These are phyloP conservation scores for Pelmatolapia mariae DNA, from an alignment of 2,113 vertebrate species.

Conservation along the genomic window DNA sequence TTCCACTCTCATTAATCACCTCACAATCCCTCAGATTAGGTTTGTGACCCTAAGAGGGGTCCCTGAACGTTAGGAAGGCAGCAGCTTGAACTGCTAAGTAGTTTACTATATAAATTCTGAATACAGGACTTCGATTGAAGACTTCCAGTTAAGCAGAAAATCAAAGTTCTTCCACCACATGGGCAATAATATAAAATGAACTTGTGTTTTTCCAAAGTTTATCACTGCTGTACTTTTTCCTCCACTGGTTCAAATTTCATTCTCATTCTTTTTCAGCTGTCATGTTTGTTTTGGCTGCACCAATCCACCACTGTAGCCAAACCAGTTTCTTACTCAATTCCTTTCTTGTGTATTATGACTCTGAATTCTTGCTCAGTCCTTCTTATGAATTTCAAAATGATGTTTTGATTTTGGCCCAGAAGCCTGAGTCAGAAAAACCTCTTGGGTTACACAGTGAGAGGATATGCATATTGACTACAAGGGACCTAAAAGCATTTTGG, in stretches of 20 bases:
- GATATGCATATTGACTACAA: not conserved
- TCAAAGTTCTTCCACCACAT: not conserved
- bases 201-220: not conserved
- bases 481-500: not conserved
- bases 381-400: slow-evolving; percentile 6
- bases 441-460: not conserved
- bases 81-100: not conserved
- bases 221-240: not conserved
- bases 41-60: not conserved
- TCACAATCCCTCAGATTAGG: not conserved
- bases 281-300: not conserved
- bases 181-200: not conserved
- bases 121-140: not conserved
- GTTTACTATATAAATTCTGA: not conserved
- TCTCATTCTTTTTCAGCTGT: not conserved
- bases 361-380: not conserved
- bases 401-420: not conserved
- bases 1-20: not conserved
- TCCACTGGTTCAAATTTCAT: not conserved
- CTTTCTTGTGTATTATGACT: not conserved
- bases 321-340: not conserved
- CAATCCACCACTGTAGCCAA: not conserved
- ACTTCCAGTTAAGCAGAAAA: not conserved
- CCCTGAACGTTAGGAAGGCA: not conserved
- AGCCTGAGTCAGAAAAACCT: not conserved